Percentiles rank a stretch among this genome's conserved stretches.
These are phyloP conservation scores for Pitta sordida DNA, from an alignment of 2,113 vertebrate genomes.

Conservation along the genomic window DNA sequence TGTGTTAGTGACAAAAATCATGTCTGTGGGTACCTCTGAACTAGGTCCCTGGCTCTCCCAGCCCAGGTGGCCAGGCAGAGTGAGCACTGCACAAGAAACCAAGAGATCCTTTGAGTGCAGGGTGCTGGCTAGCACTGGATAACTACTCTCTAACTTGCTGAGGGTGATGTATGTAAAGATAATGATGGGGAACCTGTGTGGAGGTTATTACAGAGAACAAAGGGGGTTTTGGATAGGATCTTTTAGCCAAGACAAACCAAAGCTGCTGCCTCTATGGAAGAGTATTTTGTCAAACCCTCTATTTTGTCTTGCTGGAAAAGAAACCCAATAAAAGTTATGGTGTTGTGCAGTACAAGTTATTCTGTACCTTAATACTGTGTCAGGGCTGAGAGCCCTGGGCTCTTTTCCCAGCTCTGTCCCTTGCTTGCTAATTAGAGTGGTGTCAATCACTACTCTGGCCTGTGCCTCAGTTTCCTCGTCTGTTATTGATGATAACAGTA, in stretches of 20 bases:
- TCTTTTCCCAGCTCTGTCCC: neutral
- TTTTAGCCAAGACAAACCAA: neutral
- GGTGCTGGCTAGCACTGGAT: neutral
- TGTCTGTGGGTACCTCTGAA: neutral
- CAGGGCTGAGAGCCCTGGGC: neutral
- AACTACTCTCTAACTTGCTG: neutral
- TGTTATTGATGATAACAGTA: neutral
- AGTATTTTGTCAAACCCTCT: neutral
- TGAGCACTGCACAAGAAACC: neutral
- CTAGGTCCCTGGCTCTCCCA: neutral
- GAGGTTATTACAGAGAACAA: neutral
- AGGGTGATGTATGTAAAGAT: neutral
- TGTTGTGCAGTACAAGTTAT: neutral
- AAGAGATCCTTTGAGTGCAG: neutral
- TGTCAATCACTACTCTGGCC: neutral
- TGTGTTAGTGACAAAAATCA: neutral
- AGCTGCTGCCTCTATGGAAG: neutral
- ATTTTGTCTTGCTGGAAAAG: neutral
- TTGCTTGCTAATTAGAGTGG: rapidly evolving
- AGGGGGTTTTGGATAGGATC: neutral
- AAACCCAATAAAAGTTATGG: neutral
- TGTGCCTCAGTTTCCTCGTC: conserved; percentile 40
- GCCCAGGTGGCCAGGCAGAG: neutral
- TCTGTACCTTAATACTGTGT: neutral
- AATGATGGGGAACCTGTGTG: neutral